These are phyloP conservation scores for Papilio demoleus DNA, from an alignment of 2,888 invertebrate genomes.

Conservation along the genomic window DNA sequence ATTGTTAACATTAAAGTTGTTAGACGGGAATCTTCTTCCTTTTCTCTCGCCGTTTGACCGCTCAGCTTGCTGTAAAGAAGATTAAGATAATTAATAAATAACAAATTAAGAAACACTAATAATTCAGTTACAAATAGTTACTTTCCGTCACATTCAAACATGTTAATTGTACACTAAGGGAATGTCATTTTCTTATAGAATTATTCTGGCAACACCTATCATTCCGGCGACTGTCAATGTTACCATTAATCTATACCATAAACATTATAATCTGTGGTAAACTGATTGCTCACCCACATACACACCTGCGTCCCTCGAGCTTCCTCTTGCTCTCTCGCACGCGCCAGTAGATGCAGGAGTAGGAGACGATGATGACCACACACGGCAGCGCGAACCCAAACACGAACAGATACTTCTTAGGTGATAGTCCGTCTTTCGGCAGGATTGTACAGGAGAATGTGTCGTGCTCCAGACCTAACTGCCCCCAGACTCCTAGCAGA, in stretches of 20 bases:
- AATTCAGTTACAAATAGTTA: too few relatives aligned
- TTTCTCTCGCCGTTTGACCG: slow-evolving; percentile 78
- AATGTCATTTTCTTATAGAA: background rate
- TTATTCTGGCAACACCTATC: background rate
- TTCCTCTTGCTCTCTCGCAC: slow-evolving; percentile 89
- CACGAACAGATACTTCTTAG: slow-evolving; percentile 92
- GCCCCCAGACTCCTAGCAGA: too few relatives aligned
- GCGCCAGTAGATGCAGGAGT: slow-evolving; percentile 93
- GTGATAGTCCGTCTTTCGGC: slow-evolving; percentile 88
- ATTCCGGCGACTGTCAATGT: background rate
- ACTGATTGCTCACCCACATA: slow-evolving; percentile 68
- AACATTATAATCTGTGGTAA: background rate
- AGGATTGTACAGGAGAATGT: slow-evolving; percentile 87
- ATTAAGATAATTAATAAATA: background rate
- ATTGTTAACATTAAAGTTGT: slow-evolving; percentile 94
- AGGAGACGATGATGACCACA: slow-evolving; percentile 92
- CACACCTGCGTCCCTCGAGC: slow-evolving; percentile 88
- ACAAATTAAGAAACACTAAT: background rate
- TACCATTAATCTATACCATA: background rate
- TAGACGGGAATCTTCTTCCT: slow-evolving; percentile 89
- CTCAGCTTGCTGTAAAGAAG: slow-evolving; percentile 72
- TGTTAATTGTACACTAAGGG: too few relatives aligned
- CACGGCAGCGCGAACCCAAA: slow-evolving; percentile 94
- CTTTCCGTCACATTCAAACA: too few relatives aligned
- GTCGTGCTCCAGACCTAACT: too few relatives aligned